Evolutionary conservation across 2,888 invertebrate species (phyloP).

Genomic region (Nymphalis polychloros): DNA sequence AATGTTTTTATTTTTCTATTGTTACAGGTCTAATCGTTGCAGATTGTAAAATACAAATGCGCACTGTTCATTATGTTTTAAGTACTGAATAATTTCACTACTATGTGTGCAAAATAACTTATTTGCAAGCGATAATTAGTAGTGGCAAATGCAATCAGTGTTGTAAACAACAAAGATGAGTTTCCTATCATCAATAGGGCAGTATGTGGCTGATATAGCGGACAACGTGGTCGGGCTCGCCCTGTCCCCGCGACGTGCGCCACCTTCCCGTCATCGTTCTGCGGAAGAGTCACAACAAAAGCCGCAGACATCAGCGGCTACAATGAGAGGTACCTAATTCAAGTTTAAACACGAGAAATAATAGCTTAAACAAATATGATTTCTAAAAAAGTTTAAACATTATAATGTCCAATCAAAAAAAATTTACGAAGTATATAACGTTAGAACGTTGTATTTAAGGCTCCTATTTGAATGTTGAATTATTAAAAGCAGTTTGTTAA

Average conservation of each 20-base stretch:
- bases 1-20: slow-evolving; percentile 6
- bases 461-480: background rate
- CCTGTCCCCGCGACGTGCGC: slow-evolving; percentile 88
- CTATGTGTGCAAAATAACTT: slow-evolving; percentile 3
- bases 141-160: slow-evolving; percentile 37
- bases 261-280: slow-evolving; percentile 85
- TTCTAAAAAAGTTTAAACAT: background rate
- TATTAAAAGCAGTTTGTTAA: background rate
- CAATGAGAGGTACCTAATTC: slow-evolving; percentile 43
- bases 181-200: slow-evolving; percentile 92
- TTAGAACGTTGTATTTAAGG: background rate
- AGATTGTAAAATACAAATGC: slow-evolving; percentile 3
- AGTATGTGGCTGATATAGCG: slow-evolving; percentile 92
- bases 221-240: slow-evolving; percentile 92
- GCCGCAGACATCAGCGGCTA: slow-evolving; percentile 53
- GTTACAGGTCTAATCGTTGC: slow-evolving; percentile 25
- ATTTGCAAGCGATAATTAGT: slow-evolving; percentile 3
- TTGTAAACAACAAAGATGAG: slow-evolving; percentile 82
- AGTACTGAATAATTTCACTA: background rate
- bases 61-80: background rate
- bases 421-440: background rate
- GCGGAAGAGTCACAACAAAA: slow-evolving; percentile 74
- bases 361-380: background rate
- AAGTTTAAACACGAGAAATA: background rate
- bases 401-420: background rate